A percentile compares a stretch with the other conserved stretches of the same genome.
These are phyloP conservation scores for Sphaerophoria rueppellii DNA, from an alignment of 2,888 invertebrate species.

Conservation along the genomic window DNA sequence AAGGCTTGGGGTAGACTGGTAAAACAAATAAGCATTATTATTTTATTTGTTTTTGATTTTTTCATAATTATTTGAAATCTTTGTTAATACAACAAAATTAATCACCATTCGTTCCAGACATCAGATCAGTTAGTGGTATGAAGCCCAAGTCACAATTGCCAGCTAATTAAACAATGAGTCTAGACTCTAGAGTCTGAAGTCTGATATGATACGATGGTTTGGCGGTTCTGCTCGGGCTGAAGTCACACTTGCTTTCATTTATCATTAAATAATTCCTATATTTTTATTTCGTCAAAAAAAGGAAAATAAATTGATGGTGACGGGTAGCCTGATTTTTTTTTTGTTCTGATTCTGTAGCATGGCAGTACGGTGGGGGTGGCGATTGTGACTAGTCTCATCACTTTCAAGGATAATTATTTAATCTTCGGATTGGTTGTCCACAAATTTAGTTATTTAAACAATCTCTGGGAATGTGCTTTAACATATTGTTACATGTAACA, in stretches of 20 bases:
- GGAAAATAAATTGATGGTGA: background rate
- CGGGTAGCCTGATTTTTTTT: constrained; percentile 38
- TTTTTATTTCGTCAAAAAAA: constrained; percentile 1
- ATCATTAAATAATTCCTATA: constrained; percentile 40
- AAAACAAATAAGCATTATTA: constrained; percentile 16
- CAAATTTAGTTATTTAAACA: too few species aligned
- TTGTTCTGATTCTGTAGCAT: background rate
- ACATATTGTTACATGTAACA: too few species aligned
- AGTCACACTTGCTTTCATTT: constrained; percentile 58
- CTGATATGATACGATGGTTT: constrained; percentile 30
- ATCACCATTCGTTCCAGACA: constrained; percentile 65
- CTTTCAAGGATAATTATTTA: background rate
- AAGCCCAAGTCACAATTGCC: constrained; percentile 13
- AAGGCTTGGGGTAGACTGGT: background rate
- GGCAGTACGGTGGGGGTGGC: too few species aligned
- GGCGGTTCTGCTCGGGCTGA: constrained; percentile 13
- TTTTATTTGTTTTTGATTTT: constrained; percentile 11
- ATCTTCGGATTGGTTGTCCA: too few species aligned
- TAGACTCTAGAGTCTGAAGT: constrained; percentile 23
- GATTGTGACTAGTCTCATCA: constrained; percentile 49
- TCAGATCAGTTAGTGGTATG: constrained; percentile 45
- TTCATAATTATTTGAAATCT: constrained; percentile 33
- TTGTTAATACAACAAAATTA: constrained; percentile 53
- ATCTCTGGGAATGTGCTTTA: too few species aligned
- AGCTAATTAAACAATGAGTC: constrained; percentile 72